Evolutionary conservation across 2,888 invertebrate genomes (phyloP), one percentile per base, ranked within the genome.

Genomic region (Lochmaea crataegi): DNA sequence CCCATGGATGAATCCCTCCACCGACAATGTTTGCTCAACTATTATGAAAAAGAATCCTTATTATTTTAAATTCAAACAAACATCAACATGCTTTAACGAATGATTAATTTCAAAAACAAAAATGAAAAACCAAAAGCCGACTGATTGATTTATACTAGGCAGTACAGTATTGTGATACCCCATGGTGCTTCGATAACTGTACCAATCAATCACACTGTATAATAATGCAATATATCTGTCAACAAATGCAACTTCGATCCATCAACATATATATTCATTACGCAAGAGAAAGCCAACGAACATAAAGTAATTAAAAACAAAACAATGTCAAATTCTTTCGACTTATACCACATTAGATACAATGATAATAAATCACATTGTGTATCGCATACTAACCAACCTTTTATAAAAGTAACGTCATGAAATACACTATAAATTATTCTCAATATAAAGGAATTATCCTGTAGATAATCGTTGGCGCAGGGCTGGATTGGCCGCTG

Each of bases 261-360:
- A 76, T 76, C 73, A 76, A 72, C 60, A 61, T 65, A 68, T 66
- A 61, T 65, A 68, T 66, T 75, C 61, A 69, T 63, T 67, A 72
- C 65, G 67, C 71, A 74, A 71, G 73, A 75, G 69, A 76, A 73
- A 77, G 75, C 73, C 57, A 42, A 18, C 61, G 41, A 71, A 72
- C 42, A 61, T 63, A 73, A 38, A 63, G 61, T 71, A 73, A 75
- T 74, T 75, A 64, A 76, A 71, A 75, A 76, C 64, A 74, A 73
- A 76, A 75, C 76, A 77, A 77, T 76, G 75, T 66, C 72, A 74
- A 72, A 75, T 75, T 67, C 77, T 72, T 73, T 74, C 71, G 61
- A 74, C 68, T 68, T 63, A 69, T 72, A 65, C 65, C 68, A 70
- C 61, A 74, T 75, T 75, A 71, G 70, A 74, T 70, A 68, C 71